These are phyloP conservation scores for Plagiodera versicolora DNA, from an alignment of 2,888 invertebrate species.

Conservation along the genomic window DNA sequence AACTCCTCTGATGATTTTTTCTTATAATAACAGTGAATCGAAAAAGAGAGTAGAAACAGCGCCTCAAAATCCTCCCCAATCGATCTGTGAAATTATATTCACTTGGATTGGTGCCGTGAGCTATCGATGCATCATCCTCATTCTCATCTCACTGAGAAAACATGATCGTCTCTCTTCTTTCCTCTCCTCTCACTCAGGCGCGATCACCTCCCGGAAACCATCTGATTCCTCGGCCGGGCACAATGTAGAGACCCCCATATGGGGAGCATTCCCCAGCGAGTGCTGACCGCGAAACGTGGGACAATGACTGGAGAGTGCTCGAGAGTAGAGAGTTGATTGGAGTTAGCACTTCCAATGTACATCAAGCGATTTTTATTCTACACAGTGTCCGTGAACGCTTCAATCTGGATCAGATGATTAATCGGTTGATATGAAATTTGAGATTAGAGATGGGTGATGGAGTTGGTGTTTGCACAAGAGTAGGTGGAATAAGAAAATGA, in stretches of 20 bases:
- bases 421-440: neutral
- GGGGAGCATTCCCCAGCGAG: constrained; percentile 38
- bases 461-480: no score
- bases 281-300: constrained; percentile 47
- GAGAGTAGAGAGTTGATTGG: constrained; percentile 43
- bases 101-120: no score
- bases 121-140: neutral
- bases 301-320: constrained; percentile 42
- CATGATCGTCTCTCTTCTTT: neutral
- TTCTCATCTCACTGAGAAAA: neutral
- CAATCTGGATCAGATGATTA: neutral
- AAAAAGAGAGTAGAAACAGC: no score
- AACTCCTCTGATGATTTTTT: no score
- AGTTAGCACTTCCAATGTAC: constrained; percentile 31
- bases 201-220: neutral
- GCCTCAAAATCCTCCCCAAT: no score
- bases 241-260: constrained; percentile 4
- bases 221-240: constrained; percentile 3
- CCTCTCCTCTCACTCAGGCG: neutral
- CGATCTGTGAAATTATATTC: no score
- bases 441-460: neutral
- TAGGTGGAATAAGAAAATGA: no score
- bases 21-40: no score
- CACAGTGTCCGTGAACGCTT: neutral
- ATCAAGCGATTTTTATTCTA: constrained; percentile 22